Evolutionary conservation across 2,113 vertebrate species (phyloP), one percentile per base, ranked within the genome.

Genomic region (Holacanthus passer): DNA sequence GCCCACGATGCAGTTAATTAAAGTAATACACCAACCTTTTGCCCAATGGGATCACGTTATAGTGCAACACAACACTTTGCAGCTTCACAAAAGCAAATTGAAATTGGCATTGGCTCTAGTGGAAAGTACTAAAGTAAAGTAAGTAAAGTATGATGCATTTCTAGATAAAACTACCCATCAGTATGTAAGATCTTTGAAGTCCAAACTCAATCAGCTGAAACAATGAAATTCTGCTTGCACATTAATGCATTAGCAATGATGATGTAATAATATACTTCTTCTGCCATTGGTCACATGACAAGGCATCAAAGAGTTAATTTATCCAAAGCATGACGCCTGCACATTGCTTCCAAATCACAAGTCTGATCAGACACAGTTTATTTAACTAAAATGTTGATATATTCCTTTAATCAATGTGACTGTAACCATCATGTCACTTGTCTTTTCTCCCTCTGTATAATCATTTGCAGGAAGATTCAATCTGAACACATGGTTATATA

Each of bases 11-110:
- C 16, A 31, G 27, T 52, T 59, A 29, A 60, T 63, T 77, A 35
- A 73, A 60, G 60, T 45, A 52, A 58, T 9, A 58, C 58, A 32
- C 35, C 4, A 37, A 58, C 55, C 8, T 35, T 60, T 58, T 66
- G n/a, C 4, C 17, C 37, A 71, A 66, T n/a, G 58, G 58, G 58
- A 37, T 63, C 16, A 45, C 1, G 5, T 9, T 62, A 1, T 62
- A 29, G 58, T 64, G 45, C 1, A 62, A 63, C 43, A 37, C 9
- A 37, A 24, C 11, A 17, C 24, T 35, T 17, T 58, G 31, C 52
- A 60, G 53, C 6, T 22, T 14, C 32, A 52, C n/a, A 31, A 55
- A 67, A 24, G n/a, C 1, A 22, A 62, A 48, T 8, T 20, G 2
- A 41, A 41, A 48, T 12, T 50, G 29, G 27, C 48, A 39, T 22